Base-by-base conservation (phyloP, 2,113 vertebrate species). In the Leucoraja erinaceus region DNA sequence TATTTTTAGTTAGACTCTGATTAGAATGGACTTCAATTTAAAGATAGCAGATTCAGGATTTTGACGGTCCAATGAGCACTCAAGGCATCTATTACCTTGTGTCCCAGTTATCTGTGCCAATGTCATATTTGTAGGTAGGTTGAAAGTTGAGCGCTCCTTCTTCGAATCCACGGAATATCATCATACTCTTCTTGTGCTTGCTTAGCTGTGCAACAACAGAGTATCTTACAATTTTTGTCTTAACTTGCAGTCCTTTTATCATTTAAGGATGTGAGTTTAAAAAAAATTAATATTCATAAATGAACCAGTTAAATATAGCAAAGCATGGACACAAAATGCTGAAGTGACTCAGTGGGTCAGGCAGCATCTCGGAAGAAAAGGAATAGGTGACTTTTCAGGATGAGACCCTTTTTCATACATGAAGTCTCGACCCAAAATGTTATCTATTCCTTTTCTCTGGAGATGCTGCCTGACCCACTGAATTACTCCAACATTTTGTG, bases 101-200 rank as follows among this genome's bases (percentile, higher is more conserved):
- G 94, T 99, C 99, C 99, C 99, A 99, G 38, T 96, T 95, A 61
- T 99, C 97, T 14, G 98, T 98, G 93, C 98, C 98, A 0, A 98
- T 96, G 93, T 99, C 97, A 0, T 99, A 99, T 94, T 99, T 99
- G 94, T 99, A 99, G 0, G 99, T 99, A 63, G 99, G 99, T 93
- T 98, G 98, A 95, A 99, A 99, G 10, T 96, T 94, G 93, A 99
- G 97, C 81, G 96, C 95, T 79, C 99, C 99, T 94, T 99, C 99
- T 25, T 94, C 95, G 94, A 99, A 99, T 93, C 97, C 98, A 88
- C 96, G 96, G 94, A 99, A 99, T 91, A 97, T 97, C 8, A 96
- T 95, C 75, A 97, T 96, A 59, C 97, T 96, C 28, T 98, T 96
- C 93, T 98, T 97, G 93, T 99, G 99, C 93, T 94, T 97, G 95